phyloP scores from a whole-genome alignment of 2,797 vertebrate genomes.

The Sebastes baramenuke region DNA sequence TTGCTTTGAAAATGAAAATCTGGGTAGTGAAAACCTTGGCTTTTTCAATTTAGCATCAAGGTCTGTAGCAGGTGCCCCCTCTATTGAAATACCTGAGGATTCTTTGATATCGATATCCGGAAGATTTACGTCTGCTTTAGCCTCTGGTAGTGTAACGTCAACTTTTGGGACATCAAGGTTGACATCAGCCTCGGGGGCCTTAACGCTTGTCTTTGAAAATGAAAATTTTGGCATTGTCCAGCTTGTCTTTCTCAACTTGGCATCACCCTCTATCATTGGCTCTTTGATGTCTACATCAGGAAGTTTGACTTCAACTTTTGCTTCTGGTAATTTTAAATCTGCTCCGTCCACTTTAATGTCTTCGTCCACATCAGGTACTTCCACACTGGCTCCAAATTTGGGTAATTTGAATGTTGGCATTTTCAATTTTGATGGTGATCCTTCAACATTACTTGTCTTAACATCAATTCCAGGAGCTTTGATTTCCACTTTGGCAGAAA shows the following conservation, averaged over 20 bases:
- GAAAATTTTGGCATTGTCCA: constrained; percentile 70
- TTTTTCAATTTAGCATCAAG: constrained; percentile 52
- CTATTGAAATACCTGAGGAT: constrained; percentile 3
- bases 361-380: not conserved
- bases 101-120: constrained; percentile 20
- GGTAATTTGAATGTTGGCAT: constrained; percentile 47
- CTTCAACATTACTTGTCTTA: not conserved
- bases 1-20: constrained; percentile 60
- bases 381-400: constrained; percentile 29
- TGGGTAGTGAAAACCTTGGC: constrained; percentile 65
- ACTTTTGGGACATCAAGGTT: constrained; percentile 18
- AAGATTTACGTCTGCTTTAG: constrained; percentile 6
- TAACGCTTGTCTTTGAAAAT: constrained; percentile 34
- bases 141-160: constrained; percentile 12
- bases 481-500: constrained; percentile 32
- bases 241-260: constrained; percentile 53
- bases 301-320: constrained; percentile 20
- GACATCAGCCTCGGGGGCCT: constrained; percentile 5
- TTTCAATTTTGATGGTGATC: constrained; percentile 53
- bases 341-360: constrained; percentile 3
- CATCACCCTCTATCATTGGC: not conserved
- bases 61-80: constrained; percentile 32
- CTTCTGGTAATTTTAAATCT: constrained; percentile 26
- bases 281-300: constrained; percentile 20
- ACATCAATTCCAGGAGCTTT: constrained; percentile 25